Evolutionary conservation across 2,888 invertebrate species (phyloP), one percentile per base, ranked within the genome.

Genomic region (Thecophora atra): DNA sequence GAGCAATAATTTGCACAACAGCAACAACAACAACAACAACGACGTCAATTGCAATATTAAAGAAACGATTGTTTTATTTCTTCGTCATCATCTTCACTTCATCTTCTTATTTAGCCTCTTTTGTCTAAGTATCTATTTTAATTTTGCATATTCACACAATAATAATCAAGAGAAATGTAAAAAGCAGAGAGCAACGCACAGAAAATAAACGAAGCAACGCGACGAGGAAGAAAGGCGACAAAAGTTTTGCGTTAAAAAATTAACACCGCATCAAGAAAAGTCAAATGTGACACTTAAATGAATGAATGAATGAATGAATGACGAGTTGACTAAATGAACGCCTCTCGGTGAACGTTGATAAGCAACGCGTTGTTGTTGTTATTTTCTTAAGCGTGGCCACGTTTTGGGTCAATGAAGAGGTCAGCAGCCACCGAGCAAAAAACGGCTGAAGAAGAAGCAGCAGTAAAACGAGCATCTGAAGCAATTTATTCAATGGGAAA

Each of bases 181-280:
- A 24, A 58, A 54, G 19, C 19, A 3, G 19, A 4, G 13, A 24
- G 17, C 21, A 3, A 21, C 19, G 51, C n/a, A 21, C 21, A 15
- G 3, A 21, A 54, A 54, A 21, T 3, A 21, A n/a, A n/a, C n/a
- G 54, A 21, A 21, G 21, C 21, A 54, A 21, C 19, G 37, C 37
- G 37, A 37, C 6, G 7, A 37, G 37, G 37, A 37, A 37, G 37
- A 37, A 37, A 37, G 11, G 11, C 37, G 6, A 11, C 37, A 37
- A 37, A 58, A 21, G 24, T 58, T 24, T 17, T 58, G 58, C 24
- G 58, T 58, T 24, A 24, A 26, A 28, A 37, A 58, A 58, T 58
- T 58, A 58, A 58, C 58, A 17, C 58, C 28, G 24, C 24, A 28
- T 24, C 58, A 28, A 15, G 58, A 24, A 24, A 58, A 58, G 28